A percentile compares a stretch with the other conserved stretches of the same genome.
Evolutionary conservation across 1,140 invertebrate genomes (phyloP).

Genomic region (Bombus picipes): DNA sequence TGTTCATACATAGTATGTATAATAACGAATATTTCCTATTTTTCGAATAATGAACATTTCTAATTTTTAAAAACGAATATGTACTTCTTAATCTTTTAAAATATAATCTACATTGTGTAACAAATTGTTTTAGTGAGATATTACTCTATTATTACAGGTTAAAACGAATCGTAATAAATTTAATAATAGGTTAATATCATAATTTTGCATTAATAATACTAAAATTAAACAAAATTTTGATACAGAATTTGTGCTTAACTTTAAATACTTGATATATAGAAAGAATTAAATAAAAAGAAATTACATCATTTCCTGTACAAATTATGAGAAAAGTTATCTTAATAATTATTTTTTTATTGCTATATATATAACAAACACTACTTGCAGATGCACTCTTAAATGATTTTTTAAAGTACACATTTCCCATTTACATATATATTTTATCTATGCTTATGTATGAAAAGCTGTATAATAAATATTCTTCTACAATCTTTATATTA

Average conservation of each 20-base stretch:
- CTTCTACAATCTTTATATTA: conserved; percentile 46
- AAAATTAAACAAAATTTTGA: conserved; percentile 40
- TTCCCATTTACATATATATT: conserved; percentile 30
- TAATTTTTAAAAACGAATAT: conserved; percentile 47
- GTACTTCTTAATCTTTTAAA: conserved; percentile 48
- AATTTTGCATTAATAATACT: conserved; percentile 35
- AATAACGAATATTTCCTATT: conserved; percentile 48
- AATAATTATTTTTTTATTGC: conserved; percentile 47
- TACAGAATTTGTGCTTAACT: conserved; percentile 42
- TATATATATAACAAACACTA: conserved; percentile 32
- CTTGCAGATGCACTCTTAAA: conserved; percentile 25
- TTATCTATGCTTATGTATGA: conserved; percentile 43
- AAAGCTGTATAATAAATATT: conserved; percentile 47
- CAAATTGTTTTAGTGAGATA: conserved; percentile 34
- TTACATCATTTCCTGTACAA: conserved; percentile 38
- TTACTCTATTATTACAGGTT: conserved; percentile 32
- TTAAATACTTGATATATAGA: conserved; percentile 33
- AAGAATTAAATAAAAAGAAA: conserved; percentile 22
- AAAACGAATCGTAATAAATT: conserved; percentile 36
- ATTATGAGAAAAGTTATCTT: conserved; percentile 41
- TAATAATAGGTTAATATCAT: conserved; percentile 40
- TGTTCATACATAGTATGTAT: conserved; percentile 46
- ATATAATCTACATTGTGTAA: conserved; percentile 37
- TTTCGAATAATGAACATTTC: conserved; percentile 48
- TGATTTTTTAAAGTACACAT: conserved; percentile 22